These are phyloP conservation scores for Neria commutata DNA, from an alignment of 2,888 invertebrate genomes.

Conservation along the genomic window DNA sequence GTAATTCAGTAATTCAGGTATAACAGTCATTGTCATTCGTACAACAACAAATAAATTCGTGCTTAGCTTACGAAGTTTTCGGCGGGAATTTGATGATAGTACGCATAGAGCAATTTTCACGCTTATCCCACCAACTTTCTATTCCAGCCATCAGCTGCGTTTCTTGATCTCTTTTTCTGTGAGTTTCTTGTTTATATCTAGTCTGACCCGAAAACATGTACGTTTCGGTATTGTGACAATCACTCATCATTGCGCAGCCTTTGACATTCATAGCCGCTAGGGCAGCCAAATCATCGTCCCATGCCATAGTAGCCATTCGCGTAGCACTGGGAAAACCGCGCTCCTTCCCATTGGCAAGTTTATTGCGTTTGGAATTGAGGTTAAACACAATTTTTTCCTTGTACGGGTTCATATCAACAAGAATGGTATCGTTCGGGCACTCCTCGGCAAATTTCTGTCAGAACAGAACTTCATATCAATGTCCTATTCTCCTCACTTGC, in stretches of 20 bases:
- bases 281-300: constrained; percentile 40
- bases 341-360: constrained; percentile 34
- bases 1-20: too few species aligned
- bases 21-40: too few species aligned
- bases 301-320: constrained; percentile 46
- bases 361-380: constrained; percentile 40
- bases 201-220: constrained; percentile 42
- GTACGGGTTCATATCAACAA: constrained; percentile 27
- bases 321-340: constrained; percentile 36
- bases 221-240: constrained; percentile 41
- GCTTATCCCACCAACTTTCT: too few species aligned
- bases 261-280: constrained; percentile 39
- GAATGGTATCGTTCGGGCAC: constrained; percentile 35
- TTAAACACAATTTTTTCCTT: constrained; percentile 36
- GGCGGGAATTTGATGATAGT: too few species aligned
- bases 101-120: too few species aligned
- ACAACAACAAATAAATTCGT: too few species aligned
- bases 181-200: too few species aligned
- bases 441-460: constrained; percentile 33
- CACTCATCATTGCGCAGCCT: constrained; percentile 37
- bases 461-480: too few species aligned
- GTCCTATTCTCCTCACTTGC: too few species aligned
- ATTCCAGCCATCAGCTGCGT: too few species aligned
- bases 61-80: too few species aligned
- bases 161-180: too few species aligned